Evolutionary conservation across 1,140 invertebrate genomes (phyloP), one percentile per base, ranked within the genome.

Genomic region (Hycleus phaleratus): DNA sequence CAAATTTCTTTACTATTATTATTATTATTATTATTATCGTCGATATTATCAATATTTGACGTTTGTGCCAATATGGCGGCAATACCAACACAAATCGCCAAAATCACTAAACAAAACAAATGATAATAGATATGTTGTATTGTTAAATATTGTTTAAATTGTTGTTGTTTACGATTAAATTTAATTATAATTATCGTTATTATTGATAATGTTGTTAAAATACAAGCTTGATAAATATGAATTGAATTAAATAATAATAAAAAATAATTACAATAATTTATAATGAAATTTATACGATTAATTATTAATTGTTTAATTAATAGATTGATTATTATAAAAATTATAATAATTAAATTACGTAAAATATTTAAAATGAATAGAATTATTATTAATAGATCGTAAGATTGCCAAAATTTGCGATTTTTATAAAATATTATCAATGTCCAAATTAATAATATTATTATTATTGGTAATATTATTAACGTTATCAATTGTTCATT

Each of bases 51-150:
- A 12, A 12, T 49, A 1, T 62, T 49, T 8, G 69, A 63, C 5
- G 66, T 59, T 50, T 73, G 68, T 0, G 75, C 74, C 26, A 77
- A 63, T n/a, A 77, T 71, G 6, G 73, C 72, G 5, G 75, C 74
- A 2, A 75, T 71, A 1, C 75, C 74, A 0, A 80, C 77, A 56
- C 80, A 75, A 4, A 73, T 70, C 46, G 77, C 76, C 9, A 81
- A 69, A 2, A 78, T 72, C 1, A 76, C 76, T 18, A 81, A 60
- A 12, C 78, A 79, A 40, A 75, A 76, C 9, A 82, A 60, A 61
- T 81, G 80, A 61, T 81, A 81, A 25, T 77, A 68, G 25, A 81
- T 73, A 46, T 81, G 81, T 18, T 77, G 76, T 4, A 73, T 57
- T 1, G 78, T 73, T 4, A 81, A 68, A 56, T 73, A 77, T 48